Evolutionary conservation across 2,113 vertebrate species (phyloP).

Genomic region (Pygoscelis antarcticus): DNA sequence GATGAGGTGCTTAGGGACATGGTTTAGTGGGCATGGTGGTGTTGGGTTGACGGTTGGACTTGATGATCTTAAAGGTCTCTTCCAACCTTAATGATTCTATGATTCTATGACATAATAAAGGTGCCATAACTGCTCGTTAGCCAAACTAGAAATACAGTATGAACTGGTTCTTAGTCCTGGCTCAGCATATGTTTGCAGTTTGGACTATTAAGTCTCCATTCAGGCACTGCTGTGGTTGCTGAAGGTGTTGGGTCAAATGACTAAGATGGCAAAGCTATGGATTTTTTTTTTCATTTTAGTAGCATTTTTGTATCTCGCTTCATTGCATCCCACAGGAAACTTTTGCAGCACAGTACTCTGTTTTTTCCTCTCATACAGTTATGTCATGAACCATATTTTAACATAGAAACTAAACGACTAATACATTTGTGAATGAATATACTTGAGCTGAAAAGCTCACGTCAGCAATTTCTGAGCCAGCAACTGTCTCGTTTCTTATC

Average conservation of each 20-base stretch:
- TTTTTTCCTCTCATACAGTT: neutral
- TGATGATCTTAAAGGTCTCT: too few relatives aligned
- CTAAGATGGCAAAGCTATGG: neutral
- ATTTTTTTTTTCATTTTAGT: neutral
- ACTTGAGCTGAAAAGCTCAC: neutral
- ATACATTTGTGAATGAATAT: neutral
- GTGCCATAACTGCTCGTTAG: neutral
- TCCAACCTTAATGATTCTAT: too few relatives aligned
- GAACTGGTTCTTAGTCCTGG: neutral
- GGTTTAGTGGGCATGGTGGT: too few relatives aligned
- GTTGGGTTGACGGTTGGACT: too few relatives aligned
- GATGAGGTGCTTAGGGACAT: too few relatives aligned
- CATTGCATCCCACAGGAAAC: neutral
- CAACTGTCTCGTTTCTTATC: neutral
- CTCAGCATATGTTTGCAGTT: neutral
- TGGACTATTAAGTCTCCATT: neutral
- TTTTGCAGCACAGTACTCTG: neutral
- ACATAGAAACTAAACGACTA: neutral
- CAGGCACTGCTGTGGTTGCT: neutral
- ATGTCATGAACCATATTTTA: neutral
- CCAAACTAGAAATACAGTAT: neutral
- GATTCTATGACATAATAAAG: neutral
- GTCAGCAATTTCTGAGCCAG: neutral
- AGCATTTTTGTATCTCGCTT: neutral
- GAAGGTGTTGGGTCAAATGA: neutral